Evolutionary conservation across 2,797 vertebrate species (phyloP), one percentile per base, ranked within the genome.

Genomic region (Fringilla coelebs): DNA sequence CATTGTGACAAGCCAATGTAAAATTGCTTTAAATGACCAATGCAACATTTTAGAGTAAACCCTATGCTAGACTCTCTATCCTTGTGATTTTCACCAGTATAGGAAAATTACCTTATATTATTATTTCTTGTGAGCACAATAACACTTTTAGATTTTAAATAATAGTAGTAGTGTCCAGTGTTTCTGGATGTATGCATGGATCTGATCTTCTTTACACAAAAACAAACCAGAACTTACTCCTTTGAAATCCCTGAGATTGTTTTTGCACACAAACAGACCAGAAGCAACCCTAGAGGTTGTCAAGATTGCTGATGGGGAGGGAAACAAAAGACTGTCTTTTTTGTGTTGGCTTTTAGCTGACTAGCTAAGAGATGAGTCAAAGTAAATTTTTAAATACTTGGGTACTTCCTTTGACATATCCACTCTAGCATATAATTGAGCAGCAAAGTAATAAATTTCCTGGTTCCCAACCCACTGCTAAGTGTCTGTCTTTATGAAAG

Each of bases 361-460:
- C 55, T 55, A 63, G 63, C 24, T 67, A 43, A 79, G 32, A 72
- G 61, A 89, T 94, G 72, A 93, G 57, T 93, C 88, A 92, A 88
- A 91, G 41, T 41, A 92, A 67, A 89, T 73, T 88, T 88, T n/a
- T 41, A 75, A 88, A 72, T 51, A 57, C 17, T 65, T 61, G 24
- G 5, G 13, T 5, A 2, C 45, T 89, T 90, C 58, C 72, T 49
- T 45, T 92, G 82, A 46, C 26, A 5, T 79, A 58, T 65, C 66
- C 84, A n/a, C 5, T 75, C 17, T 21, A 67, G 38, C 29, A 46
- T 21, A 60, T 4, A 60, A 28, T 49, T 70, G 51, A 84, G 34
- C 19, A 65, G 66, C 10, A 75, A 65, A 81, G 12, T 20, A 32
- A 78, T 61, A 77, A 11, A 31, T 36, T 68, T 88, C 54, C 48